Percentiles rank a stretch among this genome's conserved stretches.
Evolutionary conservation across 1,140 invertebrate genomes (phyloP).

Genomic region (Sipha flava): DNA sequence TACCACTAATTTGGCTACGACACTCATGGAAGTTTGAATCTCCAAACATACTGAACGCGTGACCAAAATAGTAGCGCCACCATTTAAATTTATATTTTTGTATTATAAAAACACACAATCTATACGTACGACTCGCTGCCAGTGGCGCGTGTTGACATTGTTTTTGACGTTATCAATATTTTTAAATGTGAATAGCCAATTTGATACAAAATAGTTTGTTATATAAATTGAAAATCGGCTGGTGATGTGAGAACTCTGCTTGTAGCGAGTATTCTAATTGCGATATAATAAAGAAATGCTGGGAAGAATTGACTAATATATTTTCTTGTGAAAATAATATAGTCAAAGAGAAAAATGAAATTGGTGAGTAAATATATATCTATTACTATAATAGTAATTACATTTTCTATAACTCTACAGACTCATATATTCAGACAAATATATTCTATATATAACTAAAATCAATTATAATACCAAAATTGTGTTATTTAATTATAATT

Average conservation of each 20-base stretch:
- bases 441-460: no score
- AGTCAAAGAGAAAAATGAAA: no score
- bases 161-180: neutral
- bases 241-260: neutral
- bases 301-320: neutral
- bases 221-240: neutral
- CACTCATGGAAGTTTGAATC: neutral
- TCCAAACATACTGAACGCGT: neutral
- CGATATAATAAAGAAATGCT: neutral
- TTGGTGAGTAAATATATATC: no score
- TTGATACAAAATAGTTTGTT: neutral
- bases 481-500: neutral
- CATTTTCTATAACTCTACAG: neutral
- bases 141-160: neutral
- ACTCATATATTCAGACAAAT: neutral
- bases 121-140: neutral
- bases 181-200: neutral
- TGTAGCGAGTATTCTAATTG: neutral
- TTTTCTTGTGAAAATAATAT: no score
- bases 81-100: neutral
- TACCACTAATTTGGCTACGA: neutral
- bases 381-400: neutral
- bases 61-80: neutral
- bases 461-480: neutral
- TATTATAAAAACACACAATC: neutral